Percentiles rank a stretch among this genome's conserved stretches.
These are phyloP conservation scores for Albula glossodonta DNA, from an alignment of 2,113 vertebrate species.

Conservation along the genomic window DNA sequence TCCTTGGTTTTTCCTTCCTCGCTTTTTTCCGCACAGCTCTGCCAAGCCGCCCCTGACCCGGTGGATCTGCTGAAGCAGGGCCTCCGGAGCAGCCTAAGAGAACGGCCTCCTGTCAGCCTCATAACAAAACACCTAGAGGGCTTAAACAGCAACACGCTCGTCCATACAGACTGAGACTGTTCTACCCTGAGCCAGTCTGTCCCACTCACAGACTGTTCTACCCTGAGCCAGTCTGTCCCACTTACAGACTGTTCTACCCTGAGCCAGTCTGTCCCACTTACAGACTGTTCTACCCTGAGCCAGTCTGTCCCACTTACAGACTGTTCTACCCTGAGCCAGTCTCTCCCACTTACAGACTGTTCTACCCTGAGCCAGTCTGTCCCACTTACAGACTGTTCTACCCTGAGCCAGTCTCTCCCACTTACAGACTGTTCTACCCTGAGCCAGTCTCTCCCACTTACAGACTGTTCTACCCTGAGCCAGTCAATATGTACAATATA, in stretches of 20 bases:
- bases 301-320: not conserved
- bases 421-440: not conserved
- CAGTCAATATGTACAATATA: too few species aligned
- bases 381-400: not conserved
- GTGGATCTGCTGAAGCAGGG: conserved; percentile 19
- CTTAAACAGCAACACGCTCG: not conserved
- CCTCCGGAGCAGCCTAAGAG: not conserved
- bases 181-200: not conserved
- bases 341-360: not conserved
- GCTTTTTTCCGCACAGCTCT: conserved; percentile 53
- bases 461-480: too few species aligned
- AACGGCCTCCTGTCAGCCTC: not conserved
- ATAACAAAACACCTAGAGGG: not conserved
- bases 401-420: not conserved
- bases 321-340: not conserved
- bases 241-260: not conserved
- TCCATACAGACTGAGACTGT: too few species aligned
- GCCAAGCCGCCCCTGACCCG: conserved; percentile 61
- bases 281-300: not conserved
- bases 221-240: not conserved
- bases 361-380: not conserved
- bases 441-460: not conserved
- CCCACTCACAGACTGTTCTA: not conserved
- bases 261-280: not conserved
- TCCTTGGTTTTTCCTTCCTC: conserved; percentile 24